phyloP scores from a whole-genome alignment of 1,140 invertebrate genomes.

The Drosophila quadrilineata region DNA sequence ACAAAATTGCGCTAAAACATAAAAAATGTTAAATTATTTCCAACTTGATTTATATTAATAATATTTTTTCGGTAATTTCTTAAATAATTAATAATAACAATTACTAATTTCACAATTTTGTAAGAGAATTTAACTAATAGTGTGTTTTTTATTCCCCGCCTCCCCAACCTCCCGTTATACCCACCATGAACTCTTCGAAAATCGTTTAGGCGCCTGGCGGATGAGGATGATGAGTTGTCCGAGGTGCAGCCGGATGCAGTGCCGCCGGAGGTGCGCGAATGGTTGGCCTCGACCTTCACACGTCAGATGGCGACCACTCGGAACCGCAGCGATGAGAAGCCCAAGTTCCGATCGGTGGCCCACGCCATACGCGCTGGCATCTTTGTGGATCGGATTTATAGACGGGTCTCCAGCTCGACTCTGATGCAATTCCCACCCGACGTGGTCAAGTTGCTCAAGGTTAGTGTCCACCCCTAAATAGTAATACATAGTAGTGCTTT shows the following conservation, averaged over 20 bases:
- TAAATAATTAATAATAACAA: slow-evolving; percentile 36
- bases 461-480: slow-evolving; percentile 79
- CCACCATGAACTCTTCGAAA: too few relatives aligned
- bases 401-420: slow-evolving; percentile 91
- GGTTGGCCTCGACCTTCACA: slow-evolving; percentile 98
- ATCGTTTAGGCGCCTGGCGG: slow-evolving; percentile 85
- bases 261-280: slow-evolving; percentile 96
- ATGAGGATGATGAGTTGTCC: slow-evolving; percentile 96
- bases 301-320: slow-evolving; percentile 90
- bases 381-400: slow-evolving; percentile 97
- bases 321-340: slow-evolving; percentile 89
- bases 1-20: slow-evolving; percentile 17
- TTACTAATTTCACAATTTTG: not conserved
- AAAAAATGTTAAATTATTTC: not conserved
- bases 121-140: slow-evolving; percentile 43
- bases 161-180: not conserved
- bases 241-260: slow-evolving; percentile 98
- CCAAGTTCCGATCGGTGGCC: slow-evolving; percentile 96
- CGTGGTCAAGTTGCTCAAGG: slow-evolving; percentile 94
- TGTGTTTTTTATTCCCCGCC: slow-evolving; percentile 14
- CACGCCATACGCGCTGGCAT: slow-evolving; percentile 98
- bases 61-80: slow-evolving; percentile 19
- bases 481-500: too few relatives aligned
- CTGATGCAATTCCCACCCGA: slow-evolving; percentile 95
- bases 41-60: slow-evolving; percentile 15